Evolutionary conservation across 2,113 vertebrate species (phyloP).

Genomic region (Aramus guarauna): DNA sequence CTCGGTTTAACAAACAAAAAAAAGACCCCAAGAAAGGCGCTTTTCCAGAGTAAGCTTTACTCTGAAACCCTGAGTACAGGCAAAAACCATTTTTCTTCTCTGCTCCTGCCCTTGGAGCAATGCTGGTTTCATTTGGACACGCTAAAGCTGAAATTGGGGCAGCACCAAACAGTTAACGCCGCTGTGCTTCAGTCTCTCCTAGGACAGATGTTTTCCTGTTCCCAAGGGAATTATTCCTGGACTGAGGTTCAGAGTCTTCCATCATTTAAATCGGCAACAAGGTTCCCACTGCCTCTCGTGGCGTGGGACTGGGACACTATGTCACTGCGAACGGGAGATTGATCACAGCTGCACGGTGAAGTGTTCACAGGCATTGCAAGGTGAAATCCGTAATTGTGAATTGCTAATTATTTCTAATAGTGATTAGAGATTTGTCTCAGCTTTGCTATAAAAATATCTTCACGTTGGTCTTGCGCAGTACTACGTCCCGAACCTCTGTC

Average conservation of each 20-base stretch:
- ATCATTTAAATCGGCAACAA: not conserved
- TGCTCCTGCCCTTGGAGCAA: not conserved
- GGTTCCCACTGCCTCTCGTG: not conserved
- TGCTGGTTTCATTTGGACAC: not conserved
- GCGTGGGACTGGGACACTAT: not conserved
- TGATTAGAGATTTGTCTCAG: not conserved
- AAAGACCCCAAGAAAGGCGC: not conserved
- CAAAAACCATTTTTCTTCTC: not conserved
- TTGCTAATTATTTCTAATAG: not conserved
- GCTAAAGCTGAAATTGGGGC: not conserved
- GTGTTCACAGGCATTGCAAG: not conserved
- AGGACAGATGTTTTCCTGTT: not conserved
- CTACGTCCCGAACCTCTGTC: not conserved
- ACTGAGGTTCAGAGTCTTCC: not conserved
- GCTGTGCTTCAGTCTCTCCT: not conserved
- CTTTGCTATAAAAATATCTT: not conserved
- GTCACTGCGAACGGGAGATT: not conserved
- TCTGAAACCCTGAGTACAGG: not conserved
- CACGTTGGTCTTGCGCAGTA: not conserved
- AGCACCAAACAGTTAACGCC: not conserved
- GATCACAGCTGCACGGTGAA: not conserved
- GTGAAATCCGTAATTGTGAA: accelerated
- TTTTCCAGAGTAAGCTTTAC: not conserved
- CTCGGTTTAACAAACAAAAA: not conserved
- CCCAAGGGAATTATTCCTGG: not conserved